Conservation (phyloP, 2,113 vertebrate species). For the Labeo rohita region DNA sequence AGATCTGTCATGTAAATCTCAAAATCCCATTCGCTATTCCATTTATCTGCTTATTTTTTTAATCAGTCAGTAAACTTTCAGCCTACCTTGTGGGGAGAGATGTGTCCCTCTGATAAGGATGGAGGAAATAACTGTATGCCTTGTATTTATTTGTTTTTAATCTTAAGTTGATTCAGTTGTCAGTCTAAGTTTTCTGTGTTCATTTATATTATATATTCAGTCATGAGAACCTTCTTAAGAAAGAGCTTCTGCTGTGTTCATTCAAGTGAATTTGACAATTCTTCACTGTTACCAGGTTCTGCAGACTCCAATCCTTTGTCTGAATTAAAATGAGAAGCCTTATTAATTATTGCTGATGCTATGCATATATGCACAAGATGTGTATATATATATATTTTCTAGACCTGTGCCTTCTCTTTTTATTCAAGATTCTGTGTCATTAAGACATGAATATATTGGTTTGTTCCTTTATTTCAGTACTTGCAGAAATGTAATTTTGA, state of each 20-base stretch:
- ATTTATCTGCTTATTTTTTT: not conserved
- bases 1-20: not conserved
- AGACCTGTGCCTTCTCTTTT: slow-evolving; percentile 48
- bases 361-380: slow-evolving; percentile 31
- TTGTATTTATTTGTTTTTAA: not conserved
- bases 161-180: not conserved
- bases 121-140: not conserved
- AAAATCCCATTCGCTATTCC: not conserved
- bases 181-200: not conserved
- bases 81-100: not conserved
- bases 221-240: not conserved
- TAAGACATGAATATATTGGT: slow-evolving; percentile 27
- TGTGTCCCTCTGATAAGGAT: not conserved
- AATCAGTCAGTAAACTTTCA: not conserved
- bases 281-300: not conserved
- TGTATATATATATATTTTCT: slow-evolving; percentile 7
- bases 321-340: not conserved
- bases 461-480: not conserved
- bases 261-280: not conserved
- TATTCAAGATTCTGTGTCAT: not conserved
- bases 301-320: not conserved
- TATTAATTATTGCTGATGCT: not conserved
- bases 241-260: not conserved
- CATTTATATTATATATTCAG: not conserved
- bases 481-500: not conserved